Evolutionary conservation across 2,888 invertebrate species (phyloP), one percentile per base, ranked within the genome.

Genomic region (Drepana falcataria): DNA sequence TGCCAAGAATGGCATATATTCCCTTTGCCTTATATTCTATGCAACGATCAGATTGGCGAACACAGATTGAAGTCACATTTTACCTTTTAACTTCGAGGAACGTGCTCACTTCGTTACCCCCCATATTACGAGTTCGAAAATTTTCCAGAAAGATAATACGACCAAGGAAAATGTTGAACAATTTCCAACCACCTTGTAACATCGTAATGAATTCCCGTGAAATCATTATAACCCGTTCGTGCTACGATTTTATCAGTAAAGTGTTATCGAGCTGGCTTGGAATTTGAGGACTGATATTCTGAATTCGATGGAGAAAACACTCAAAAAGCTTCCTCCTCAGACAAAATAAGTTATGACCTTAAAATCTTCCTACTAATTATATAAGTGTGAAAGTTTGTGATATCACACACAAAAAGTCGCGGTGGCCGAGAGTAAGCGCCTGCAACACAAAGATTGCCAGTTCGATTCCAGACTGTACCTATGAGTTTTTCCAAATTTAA

Each of bases 21-120:
- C 21, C 21, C 21, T 21, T 21, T 21, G 21, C 21, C 21, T 21
- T 21, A 21, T 21, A 21, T 21, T 21, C 21, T 21, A 21, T 21
- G 21, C 21, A 44, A 9, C 9, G 9, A 3, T 9, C 9, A 44
- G 44, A 7, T 3, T 9, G 44, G 44, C 6, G 44, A 6, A 9
- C 44, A 9, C 9, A 44, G 9, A 44, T 44, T 44, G 44, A 9
- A 44, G 44, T 2, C 7, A 44, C 44, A 44, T 9, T 9, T 9
- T 4, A 2, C 44, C 9, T 9, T 9, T 44, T 3, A 9, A 2
- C 9, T 44, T 2, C 3, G 2, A 9, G 6, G 9, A 44, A 7
- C 9, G 9, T 44, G 44, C 67, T 71, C 68, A 67, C 71, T 73
- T 66, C 59, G 63, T 69, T 71, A 68, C 61, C 69, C 64, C 63